A percentile compares a stretch with the other conserved stretches of the same genome.
phyloP scores from a whole-genome alignment of 2,113 vertebrate species.

The Bubo scandiacus region DNA sequence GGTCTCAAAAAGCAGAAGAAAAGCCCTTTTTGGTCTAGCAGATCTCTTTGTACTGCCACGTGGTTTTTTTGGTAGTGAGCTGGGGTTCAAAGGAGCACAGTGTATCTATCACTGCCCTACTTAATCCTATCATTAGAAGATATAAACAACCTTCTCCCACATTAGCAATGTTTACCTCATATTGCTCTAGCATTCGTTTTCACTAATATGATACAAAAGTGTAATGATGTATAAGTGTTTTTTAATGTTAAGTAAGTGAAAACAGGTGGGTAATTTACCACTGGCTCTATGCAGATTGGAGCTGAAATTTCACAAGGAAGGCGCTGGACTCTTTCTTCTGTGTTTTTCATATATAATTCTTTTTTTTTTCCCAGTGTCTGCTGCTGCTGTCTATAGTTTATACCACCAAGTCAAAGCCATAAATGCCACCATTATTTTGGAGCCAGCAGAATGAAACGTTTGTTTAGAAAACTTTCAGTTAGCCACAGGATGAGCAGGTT shows the following conservation, averaged over 20 bases:
- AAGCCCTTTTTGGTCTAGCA: neutral
- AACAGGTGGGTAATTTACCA: constrained; percentile 76
- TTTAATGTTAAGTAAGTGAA: constrained; percentile 80
- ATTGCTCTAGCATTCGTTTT: constrained; percentile 68
- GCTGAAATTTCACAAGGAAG: constrained; percentile 45
- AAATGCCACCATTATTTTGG: neutral
- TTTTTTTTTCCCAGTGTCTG: neutral
- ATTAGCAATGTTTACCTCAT: constrained; percentile 69
- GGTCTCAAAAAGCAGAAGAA: neutral
- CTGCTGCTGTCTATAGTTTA: neutral
- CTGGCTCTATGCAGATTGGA: constrained; percentile 27
- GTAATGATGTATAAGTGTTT: constrained; percentile 78
- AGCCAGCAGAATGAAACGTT: neutral
- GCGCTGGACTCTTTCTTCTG: neutral
- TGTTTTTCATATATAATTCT: neutral
- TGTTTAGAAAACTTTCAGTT: neutral
- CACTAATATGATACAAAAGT: constrained; percentile 75
- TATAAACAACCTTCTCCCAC: constrained; percentile 37
- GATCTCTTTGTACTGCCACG: neutral
- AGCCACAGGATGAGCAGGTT: neutral
- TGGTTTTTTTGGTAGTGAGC: neutral
- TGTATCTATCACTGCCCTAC: constrained; percentile 41
- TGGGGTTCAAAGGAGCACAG: constrained; percentile 22
- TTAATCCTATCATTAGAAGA: constrained; percentile 45
- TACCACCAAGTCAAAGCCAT: constrained; percentile 1